Base-by-base conservation (phyloP, 2,888 invertebrate species). In the Zygogramma bicolorata region DNA sequence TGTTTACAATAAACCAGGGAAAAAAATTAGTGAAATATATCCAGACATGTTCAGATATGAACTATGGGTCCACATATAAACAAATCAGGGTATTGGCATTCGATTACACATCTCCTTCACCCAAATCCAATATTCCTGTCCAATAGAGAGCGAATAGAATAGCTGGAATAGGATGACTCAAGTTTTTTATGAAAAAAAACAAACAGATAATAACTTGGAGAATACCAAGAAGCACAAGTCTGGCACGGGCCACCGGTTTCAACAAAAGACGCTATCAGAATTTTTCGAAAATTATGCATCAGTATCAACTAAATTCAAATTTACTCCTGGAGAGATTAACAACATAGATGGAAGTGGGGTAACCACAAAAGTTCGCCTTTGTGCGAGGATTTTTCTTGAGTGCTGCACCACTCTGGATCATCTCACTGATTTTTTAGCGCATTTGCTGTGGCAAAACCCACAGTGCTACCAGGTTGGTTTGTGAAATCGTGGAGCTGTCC, bases 51-150 rank as follows among this genome's bases (percentile, higher is more conserved):
- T 76, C 75, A 18, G 46, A 70, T 34, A 68, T 77, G 65, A 75
- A 74, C 40, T 77, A 71, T 63, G 78, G 75, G 1, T 22, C 74
- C 20, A 75, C 66, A 18, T 75, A 77, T 67, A 66, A 61, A 62
- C 72, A 77, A 18, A 70, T 73, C 7, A 61, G 68, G 42, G 57
- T 27, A 20, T 42, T 75, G 25, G 72, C 71, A 6, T 75, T 68
- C 68, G 69, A 76, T 1, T 77, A 71, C 70, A 74, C 76, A 13
- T 53, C n/a, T 18, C 29, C 53, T 38, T 27, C 72, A 1, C 53
- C 63, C 8, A 29, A 71, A 10, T 71, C 49, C 20, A 67, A 66
- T 18, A 38, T 53, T 49, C 71, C 73, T 34, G 58, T 66, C 2
- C 5, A 18, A 71, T 71, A 71, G 65, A 58, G 27, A 29, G 20